Evolutionary conservation across 2,113 vertebrate species (phyloP).

Genomic region (Murina feae): DNA sequence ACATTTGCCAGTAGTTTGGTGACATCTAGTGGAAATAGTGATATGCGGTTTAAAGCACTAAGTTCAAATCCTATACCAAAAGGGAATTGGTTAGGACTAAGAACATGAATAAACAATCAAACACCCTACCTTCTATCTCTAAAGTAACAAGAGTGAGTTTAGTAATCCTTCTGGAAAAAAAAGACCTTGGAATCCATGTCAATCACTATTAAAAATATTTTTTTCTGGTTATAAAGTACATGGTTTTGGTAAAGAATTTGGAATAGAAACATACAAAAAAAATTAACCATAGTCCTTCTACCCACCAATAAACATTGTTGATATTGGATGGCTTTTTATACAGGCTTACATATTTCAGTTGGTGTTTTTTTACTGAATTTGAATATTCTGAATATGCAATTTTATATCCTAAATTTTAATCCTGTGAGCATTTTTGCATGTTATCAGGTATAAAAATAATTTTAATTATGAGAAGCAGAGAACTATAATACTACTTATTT

Average conservation of each 20-base stretch:
- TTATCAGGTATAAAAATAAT: conserved; percentile 8
- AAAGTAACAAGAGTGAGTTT: neutral
- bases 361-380: conserved; percentile 10
- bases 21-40: conserved; percentile 82
- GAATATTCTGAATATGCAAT: neutral
- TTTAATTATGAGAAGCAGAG: conserved; percentile 12
- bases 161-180: neutral
- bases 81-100: neutral
- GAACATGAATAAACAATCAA: neutral
- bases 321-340: neutral
- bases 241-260: conserved; percentile 12
- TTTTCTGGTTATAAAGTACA: neutral
- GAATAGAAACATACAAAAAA: neutral
- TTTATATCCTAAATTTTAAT: conserved; percentile 1
- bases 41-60: neutral
- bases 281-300: neutral
- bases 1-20: conserved; percentile 77
- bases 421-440: neutral
- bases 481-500: neutral
- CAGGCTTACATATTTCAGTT: neutral
- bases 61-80: conserved; percentile 26
- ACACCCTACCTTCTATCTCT: neutral
- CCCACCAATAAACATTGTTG: neutral
- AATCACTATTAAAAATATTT: neutral
- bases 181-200: neutral